A percentile compares a stretch with the other conserved stretches of the same genome.
phyloP scores from a whole-genome alignment of 2,113 vertebrate genomes.

The Jaculus jaculus region DNA sequence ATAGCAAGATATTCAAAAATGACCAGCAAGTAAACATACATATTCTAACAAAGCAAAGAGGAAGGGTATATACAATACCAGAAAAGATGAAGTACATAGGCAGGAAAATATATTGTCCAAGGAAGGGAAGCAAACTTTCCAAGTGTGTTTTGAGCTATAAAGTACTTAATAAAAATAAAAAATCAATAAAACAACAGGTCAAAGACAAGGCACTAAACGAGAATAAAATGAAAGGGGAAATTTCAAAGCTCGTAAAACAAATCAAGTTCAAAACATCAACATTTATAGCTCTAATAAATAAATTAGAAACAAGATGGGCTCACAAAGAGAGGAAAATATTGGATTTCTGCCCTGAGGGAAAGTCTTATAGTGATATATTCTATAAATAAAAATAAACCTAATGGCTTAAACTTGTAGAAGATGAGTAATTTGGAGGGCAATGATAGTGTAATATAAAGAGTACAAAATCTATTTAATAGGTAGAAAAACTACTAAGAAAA shows the following conservation, averaged over 20 bases:
- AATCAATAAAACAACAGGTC: constrained; percentile 67
- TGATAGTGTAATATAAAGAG: constrained; percentile 26
- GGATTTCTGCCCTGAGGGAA: constrained; percentile 32
- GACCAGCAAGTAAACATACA: background rate
- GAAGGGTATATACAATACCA: background rate
- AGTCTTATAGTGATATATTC: constrained; percentile 52
- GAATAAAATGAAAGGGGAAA: constrained; percentile 70
- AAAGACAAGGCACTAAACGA: constrained; percentile 54
- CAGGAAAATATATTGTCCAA: constrained; percentile 37
- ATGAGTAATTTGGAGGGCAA: constrained; percentile 8
- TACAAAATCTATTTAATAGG: background rate
- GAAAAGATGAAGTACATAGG: background rate
- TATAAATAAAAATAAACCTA: constrained; percentile 39
- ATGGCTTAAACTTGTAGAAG: background rate
- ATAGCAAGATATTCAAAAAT: background rate
- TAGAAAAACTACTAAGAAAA: constrained; percentile 13
- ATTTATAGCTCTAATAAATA: constrained; percentile 64
- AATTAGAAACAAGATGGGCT: constrained; percentile 59
- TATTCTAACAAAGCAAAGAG: background rate
- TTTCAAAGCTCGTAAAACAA: constrained; percentile 68
- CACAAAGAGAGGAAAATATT: constrained; percentile 35
- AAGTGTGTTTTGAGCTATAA: constrained; percentile 55
- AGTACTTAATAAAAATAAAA: constrained; percentile 73
- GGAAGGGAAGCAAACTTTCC: constrained; percentile 40
- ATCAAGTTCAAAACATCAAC: constrained; percentile 65